Conservation (phyloP, 2,888 invertebrate species). For the Philopedon plagiatum region DNA sequence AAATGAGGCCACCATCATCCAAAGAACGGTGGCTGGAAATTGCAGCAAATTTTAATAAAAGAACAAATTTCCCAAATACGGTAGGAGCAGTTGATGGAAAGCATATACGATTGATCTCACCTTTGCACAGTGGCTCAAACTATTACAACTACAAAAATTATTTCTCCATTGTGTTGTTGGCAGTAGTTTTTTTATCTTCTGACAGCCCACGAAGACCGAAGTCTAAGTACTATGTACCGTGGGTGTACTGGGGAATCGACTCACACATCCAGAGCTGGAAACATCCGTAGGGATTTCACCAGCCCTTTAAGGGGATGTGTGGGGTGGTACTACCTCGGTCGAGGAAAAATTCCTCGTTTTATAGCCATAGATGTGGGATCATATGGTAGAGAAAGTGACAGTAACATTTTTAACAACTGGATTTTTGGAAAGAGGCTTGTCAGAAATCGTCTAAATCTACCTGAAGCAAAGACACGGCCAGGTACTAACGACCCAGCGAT, state of each 20-base stretch:
- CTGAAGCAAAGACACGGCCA: not conserved
- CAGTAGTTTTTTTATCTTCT: conserved; percentile 9
- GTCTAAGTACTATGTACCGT: too few relatives aligned
- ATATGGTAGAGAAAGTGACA: conserved; percentile 14
- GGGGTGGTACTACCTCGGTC: too few relatives aligned
- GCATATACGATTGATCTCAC: conserved; percentile 15
- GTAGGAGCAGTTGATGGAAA: conserved; percentile 33
- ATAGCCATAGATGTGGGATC: conserved; percentile 13
- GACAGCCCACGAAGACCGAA: too few relatives aligned
- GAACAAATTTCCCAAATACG: conserved; percentile 43
- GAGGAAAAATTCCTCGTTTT: too few relatives aligned
- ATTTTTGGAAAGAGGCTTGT: conserved; percentile 46
- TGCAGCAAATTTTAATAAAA: conserved; percentile 42
- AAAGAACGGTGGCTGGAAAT: conserved; percentile 49
- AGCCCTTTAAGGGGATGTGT: too few relatives aligned
- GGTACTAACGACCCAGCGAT: not conserved
- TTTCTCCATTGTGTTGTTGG: too few relatives aligned
- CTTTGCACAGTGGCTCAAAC: conserved; percentile 10
- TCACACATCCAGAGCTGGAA: too few relatives aligned
- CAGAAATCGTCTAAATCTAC: not conserved
- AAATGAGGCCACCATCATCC: conserved; percentile 48
- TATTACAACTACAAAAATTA: too few relatives aligned
- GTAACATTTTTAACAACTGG: conserved; percentile 15
- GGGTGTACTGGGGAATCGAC: too few relatives aligned
- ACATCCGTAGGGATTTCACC: too few relatives aligned